Base-by-base conservation (phyloP, 2,113 vertebrate genomes). In the Silurus meridionalis region DNA sequence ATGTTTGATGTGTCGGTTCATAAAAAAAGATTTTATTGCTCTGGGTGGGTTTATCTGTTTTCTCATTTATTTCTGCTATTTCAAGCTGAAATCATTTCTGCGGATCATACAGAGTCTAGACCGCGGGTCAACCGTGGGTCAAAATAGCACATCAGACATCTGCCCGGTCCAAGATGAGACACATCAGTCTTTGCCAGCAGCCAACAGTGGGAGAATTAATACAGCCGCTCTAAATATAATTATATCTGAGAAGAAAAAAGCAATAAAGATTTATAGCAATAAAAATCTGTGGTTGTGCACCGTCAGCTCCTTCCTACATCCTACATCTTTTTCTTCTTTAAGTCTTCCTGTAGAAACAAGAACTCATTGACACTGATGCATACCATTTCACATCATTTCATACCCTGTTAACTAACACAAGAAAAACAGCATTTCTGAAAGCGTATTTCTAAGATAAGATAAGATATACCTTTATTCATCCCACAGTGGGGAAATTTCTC, bases 1-100 rank as follows among this genome's bases (percentile, higher is more conserved):
- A 78, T 79, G 37, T 81, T 83, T 58, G 50, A 69, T 21, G 17
- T n/a, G 82, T 83, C 7, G 15, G 57, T 85, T 78, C 53, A 25
- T 72, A 71, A 81, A 37, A 37, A 80, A 84, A 84, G 64, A 14
- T 67, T 83, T 84, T 89, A 86, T 80, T 58, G 58, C 83, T 75
- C 15, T 75, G 60, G 28, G 74, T 85, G 78, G 77, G 63, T 75
- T 86, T 60, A 21, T 72, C 53, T 48, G 46, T 82, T 82, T 75
- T 85, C 46, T 77, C 69, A 58, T 84, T 86, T 57, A 66, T 84
- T 81, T 46, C 46, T 48, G 55, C 64, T 46, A 72, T 52, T 81
- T 57, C 28, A 50, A 37, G 10, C 64, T 37, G 46, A 8, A 37
- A 58, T 80, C 14, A 61, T 63, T 79, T 58, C 77, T 79, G 77